Evolutionary conservation across 2,888 invertebrate species (phyloP).

Genomic region (Andrena chrysosceles): DNA sequence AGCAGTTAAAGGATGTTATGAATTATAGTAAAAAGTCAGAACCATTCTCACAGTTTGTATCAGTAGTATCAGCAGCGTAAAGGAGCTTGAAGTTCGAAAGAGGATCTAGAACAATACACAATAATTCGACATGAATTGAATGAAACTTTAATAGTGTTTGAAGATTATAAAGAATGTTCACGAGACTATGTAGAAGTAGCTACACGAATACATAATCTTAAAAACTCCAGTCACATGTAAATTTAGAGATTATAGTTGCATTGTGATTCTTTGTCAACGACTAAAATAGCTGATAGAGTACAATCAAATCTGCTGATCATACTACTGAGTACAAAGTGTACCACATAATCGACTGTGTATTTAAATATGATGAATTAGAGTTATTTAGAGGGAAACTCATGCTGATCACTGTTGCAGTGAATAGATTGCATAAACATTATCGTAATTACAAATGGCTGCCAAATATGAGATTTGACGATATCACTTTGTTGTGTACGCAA

Average conservation of each 20-base stretch:
- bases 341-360: conserved; percentile 1
- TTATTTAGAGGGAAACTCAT: background rate
- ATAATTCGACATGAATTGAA: background rate
- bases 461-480: background rate
- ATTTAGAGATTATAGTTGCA: conserved; percentile 1
- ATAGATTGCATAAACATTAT: background rate
- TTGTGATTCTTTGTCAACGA: background rate
- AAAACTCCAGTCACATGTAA: background rate
- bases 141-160: background rate
- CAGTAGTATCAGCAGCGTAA: conserved; percentile 13
- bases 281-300: background rate
- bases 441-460: conserved; percentile 25
- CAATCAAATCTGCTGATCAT: conserved; percentile 9
- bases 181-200: background rate
- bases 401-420: background rate
- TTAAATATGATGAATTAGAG: background rate
- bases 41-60: conserved; percentile 9
- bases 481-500: background rate
- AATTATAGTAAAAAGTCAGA: background rate
- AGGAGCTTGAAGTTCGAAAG: background rate
- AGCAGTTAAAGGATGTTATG: background rate
- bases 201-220: background rate
- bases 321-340: conserved; percentile 3
- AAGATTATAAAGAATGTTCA: background rate
- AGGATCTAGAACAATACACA: background rate